Evolutionary conservation across 2,113 vertebrate species (phyloP).

Genomic region (Eretmochelys imbricata): DNA sequence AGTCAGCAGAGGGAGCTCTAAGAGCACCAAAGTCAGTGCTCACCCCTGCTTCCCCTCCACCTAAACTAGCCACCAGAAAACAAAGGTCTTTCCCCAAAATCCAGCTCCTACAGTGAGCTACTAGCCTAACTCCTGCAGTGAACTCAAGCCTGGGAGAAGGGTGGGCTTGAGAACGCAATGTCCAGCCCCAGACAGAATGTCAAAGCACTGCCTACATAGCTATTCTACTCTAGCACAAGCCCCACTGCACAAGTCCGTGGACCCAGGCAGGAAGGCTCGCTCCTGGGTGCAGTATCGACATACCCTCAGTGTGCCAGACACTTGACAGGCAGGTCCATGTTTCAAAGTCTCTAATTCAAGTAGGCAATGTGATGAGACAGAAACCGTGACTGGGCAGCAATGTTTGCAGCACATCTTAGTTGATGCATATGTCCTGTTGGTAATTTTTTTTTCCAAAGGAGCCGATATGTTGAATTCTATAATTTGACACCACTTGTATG

Average conservation of each 20-base stretch:
- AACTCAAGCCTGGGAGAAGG: no score
- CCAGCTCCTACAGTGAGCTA: rapidly evolving
- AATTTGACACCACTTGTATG: neutral
- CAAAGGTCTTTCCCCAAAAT: neutral
- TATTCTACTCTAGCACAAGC: no score
- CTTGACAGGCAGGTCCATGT: rapidly evolving
- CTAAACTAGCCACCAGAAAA: neutral
- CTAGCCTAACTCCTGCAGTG: no score
- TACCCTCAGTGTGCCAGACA: neutral
- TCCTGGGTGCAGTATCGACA: no score
- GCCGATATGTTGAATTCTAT: neutral
- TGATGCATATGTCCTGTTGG: neutral
- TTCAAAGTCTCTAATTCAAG: neutral
- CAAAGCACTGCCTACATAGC: no score
- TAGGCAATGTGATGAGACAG: neutral
- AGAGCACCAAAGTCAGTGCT: neutral
- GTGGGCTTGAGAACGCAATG: no score
- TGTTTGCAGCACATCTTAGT: neutral
- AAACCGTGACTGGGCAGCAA: neutral
- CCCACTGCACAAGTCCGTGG: no score
- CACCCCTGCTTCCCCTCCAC: neutral
- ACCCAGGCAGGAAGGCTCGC: no score
- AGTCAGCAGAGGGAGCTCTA: constrained; percentile 63
- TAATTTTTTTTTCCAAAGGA: neutral
- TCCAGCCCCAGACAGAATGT: no score